Evolutionary conservation across 2,888 invertebrate genomes (phyloP).

Genomic region (Agrotis ipsilon): DNA sequence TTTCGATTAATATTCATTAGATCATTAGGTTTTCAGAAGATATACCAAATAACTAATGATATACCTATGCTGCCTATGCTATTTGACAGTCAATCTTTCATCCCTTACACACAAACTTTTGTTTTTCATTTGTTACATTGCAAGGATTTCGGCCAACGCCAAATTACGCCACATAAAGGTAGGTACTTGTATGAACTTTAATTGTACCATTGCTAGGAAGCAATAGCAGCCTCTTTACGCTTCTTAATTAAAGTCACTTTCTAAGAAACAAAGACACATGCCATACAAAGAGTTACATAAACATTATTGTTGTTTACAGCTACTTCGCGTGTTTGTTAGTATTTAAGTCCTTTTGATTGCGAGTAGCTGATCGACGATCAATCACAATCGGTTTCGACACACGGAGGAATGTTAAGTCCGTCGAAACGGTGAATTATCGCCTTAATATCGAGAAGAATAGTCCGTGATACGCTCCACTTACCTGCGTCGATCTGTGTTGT

Average conservation of each 20-base stretch:
- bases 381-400: slow-evolving; percentile 56
- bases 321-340: slow-evolving; percentile 47
- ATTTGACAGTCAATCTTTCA: too few relatives aligned
- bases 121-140: too few relatives aligned
- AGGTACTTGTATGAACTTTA: slow-evolving; percentile 2
- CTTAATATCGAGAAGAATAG: slow-evolving; percentile 61
- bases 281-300: slow-evolving; percentile 34
- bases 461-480: slow-evolving; percentile 63
- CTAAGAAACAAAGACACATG: slow-evolving; percentile 28
- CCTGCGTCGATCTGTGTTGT: slow-evolving; percentile 58
- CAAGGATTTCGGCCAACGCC: too few relatives aligned
- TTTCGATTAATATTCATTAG: background rate
- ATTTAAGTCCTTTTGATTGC: slow-evolving; percentile 37
- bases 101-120: too few relatives aligned
- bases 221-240: slow-evolving; percentile 17
- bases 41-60: too few relatives aligned
- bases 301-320: slow-evolving; percentile 16
- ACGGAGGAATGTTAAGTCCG: slow-evolving; percentile 54
- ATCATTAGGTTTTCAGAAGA: background rate
- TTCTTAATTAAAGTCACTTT: slow-evolving; percentile 23
- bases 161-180: slow-evolving; percentile 3
- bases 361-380: slow-evolving; percentile 47
- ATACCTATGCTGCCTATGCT: too few relatives aligned
- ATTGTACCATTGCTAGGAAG: slow-evolving; percentile 17
- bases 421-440: slow-evolving; percentile 62